These are phyloP conservation scores for Frankliniella intonsa DNA, from an alignment of 2,888 invertebrate genomes.

Conservation along the genomic window DNA sequence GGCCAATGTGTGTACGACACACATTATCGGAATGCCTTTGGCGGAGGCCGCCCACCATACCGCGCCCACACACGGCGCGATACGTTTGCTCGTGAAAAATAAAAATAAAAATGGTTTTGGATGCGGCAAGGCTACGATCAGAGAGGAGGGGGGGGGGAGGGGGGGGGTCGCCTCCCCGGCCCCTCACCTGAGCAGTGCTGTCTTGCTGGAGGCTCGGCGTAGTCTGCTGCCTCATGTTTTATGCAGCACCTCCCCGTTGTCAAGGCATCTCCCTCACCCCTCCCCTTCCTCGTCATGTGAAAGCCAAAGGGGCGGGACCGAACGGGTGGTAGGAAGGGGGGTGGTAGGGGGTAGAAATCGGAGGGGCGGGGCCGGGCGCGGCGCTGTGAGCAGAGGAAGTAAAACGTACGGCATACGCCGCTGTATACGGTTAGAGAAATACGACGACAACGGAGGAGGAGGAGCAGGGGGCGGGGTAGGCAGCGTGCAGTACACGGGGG, in stretches of 20 bases:
- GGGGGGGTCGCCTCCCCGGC: neutral
- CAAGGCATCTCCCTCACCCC: neutral
- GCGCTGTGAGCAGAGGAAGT: neutral
- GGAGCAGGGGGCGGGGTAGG: too few species aligned
- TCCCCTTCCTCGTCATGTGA: constrained; percentile 1
- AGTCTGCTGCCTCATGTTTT: constrained; percentile 26
- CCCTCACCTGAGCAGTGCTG: constrained; percentile 17
- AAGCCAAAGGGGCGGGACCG: constrained; percentile 18
- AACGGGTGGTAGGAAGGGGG: neutral
- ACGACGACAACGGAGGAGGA: too few species aligned
- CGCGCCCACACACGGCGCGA: too few species aligned
- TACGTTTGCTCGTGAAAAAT: too few species aligned
- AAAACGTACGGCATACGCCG: too few species aligned
- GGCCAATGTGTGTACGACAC: too few species aligned
- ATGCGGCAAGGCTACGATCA: neutral
- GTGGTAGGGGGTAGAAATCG: neutral
- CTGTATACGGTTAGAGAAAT: too few species aligned
- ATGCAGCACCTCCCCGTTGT: constrained; percentile 14
- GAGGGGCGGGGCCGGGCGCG: neutral
- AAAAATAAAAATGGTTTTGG: neutral
- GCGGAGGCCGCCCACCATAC: too few species aligned
- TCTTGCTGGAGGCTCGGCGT: constrained; percentile 23
- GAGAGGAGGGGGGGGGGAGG: neutral
- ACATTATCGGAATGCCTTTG: too few species aligned
- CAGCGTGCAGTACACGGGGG: too few species aligned